Percentiles rank a stretch among this genome's conserved stretches.
phyloP scores from a whole-genome alignment of 1,140 invertebrate genomes.

The Macrocentrus cingulum region DNA sequence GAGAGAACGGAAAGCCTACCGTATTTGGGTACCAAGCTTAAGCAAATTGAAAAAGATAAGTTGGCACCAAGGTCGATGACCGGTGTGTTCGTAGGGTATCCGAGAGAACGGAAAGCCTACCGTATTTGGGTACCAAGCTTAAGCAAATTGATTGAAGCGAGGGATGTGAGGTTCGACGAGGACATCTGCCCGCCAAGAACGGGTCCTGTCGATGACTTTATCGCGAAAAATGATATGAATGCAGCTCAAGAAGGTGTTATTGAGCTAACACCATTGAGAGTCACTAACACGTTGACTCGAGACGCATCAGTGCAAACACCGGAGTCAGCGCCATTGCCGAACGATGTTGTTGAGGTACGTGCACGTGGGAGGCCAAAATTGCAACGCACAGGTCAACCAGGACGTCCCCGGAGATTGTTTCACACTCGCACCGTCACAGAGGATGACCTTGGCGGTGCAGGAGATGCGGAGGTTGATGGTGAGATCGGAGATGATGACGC shows the following conservation, averaged over 20 bases:
- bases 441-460: too few species aligned
- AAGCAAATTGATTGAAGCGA: background rate
- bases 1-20: background rate
- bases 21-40: too few species aligned
- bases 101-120: background rate
- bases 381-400: background rate
- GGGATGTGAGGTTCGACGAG: background rate
- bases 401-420: background rate
- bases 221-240: background rate
- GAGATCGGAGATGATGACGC: background rate
- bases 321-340: background rate
- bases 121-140: background rate
- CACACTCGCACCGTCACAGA: too few species aligned
- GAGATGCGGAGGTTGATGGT: background rate
- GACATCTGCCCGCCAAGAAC: background rate
- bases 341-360: background rate
- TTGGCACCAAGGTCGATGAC: conserved; percentile 17
- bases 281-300: background rate
- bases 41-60: too few species aligned
- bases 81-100: conserved; percentile 8
- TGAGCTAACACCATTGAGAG: background rate
- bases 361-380: background rate
- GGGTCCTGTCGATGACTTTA: background rate
- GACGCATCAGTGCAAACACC: background rate
- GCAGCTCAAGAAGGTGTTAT: background rate